These are phyloP conservation scores for Alcis repandata DNA, from an alignment of 2,888 invertebrate species.

Conservation along the genomic window DNA sequence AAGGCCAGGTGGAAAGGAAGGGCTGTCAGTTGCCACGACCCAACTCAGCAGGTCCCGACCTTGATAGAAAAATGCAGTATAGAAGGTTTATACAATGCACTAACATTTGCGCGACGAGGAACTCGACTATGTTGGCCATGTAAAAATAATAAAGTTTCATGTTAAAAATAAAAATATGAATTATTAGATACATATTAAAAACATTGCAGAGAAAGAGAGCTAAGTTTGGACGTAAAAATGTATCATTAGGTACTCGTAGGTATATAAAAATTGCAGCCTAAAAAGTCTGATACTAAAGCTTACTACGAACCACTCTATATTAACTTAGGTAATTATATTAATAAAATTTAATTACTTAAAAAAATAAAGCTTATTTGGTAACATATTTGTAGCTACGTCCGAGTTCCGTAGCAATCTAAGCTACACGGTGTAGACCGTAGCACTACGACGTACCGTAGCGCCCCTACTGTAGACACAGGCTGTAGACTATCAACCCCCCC, in stretches of 20 bases:
- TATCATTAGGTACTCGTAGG: too few species aligned
- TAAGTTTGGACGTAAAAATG: too few species aligned
- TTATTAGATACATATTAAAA: too few species aligned
- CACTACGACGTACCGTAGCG: neutral
- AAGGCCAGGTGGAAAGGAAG: slow-evolving; percentile 31
- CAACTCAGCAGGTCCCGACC: slow-evolving; percentile 19
- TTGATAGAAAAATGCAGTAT: slow-evolving; percentile 1
- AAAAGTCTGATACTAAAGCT: too few species aligned
- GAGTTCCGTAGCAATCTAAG: neutral
- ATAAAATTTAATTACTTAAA: neutral
- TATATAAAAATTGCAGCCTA: too few species aligned
- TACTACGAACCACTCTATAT: too few species aligned
- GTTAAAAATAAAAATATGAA: too few species aligned
- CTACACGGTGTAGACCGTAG: neutral
- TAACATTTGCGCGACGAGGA: neutral
- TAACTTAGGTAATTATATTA: too few species aligned
- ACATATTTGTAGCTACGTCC: neutral
- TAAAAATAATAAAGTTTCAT: neutral
- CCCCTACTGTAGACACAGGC: neutral
- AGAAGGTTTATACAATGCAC: neutral
- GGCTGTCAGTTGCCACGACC: slow-evolving; percentile 35
- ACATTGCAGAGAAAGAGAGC: too few species aligned
- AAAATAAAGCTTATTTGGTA: neutral
- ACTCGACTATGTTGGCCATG: neutral
- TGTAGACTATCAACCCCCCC: neutral